A percentile compares a stretch with the other conserved stretches of the same genome.
phyloP scores from a whole-genome alignment of 2,113 vertebrate genomes.

The Ochotona princeps region DNA sequence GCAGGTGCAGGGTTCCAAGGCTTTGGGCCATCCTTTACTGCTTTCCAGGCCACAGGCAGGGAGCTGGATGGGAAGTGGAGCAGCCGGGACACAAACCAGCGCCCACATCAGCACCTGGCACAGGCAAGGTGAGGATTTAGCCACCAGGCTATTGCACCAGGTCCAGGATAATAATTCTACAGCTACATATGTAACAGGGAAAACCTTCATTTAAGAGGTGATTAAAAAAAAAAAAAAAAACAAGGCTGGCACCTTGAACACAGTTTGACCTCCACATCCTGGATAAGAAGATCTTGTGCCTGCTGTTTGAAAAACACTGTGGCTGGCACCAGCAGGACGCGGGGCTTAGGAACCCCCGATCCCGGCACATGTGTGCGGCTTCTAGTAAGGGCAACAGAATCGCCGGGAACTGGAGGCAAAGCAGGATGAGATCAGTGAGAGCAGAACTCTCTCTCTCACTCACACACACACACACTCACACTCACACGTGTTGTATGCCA shows the following conservation, averaged over 20 bases:
- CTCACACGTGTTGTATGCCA: background rate
- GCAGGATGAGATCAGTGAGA: background rate
- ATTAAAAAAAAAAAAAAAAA: background rate
- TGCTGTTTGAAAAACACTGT: background rate
- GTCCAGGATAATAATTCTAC: no score
- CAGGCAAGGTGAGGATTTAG: no score
- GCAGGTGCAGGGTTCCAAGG: no score
- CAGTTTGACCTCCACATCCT: background rate
- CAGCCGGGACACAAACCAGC: no score
- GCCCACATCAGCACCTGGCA: no score
- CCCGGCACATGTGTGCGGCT: background rate
- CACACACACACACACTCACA: rapidly evolving
- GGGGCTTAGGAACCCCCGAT: no score
- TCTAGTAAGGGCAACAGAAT: background rate
- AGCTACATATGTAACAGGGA: background rate
- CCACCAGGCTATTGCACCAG: no score
- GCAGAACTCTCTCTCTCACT: no score
- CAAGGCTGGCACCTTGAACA: background rate
- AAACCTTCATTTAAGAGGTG: background rate
- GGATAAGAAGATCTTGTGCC: background rate
- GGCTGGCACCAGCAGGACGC: background rate
- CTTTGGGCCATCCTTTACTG: no score
- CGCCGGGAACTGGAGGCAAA: background rate
- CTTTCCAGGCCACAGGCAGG: no score
- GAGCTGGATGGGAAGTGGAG: no score